Conservation (phyloP, 2,113 vertebrate genomes). For the Heterocephalus glaber region DNA sequence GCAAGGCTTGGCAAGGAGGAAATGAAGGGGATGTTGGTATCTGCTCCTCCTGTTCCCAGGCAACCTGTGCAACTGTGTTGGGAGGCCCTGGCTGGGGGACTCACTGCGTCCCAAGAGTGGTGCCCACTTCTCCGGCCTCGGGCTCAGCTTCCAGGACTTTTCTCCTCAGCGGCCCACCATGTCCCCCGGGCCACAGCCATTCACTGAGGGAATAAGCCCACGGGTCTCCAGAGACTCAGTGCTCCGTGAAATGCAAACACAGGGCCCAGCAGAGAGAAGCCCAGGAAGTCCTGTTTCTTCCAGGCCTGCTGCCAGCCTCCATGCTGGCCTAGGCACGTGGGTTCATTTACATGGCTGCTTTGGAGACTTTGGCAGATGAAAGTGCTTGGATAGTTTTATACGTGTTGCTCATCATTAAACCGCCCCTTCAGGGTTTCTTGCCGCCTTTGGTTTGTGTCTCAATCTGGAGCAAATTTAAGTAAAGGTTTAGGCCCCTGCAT, state of each 20-base stretch:
- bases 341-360: slow-evolving; percentile 55
- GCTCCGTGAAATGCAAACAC: not conserved
- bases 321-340: not conserved
- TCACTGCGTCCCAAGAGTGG: not conserved
- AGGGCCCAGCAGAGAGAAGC: not conserved
- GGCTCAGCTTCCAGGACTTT: not conserved
- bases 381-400: slow-evolving; percentile 36
- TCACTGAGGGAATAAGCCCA: no score
- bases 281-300: not conserved
- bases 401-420: slow-evolving; percentile 67
- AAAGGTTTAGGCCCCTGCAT: slow-evolving; percentile 67
- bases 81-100: not conserved
- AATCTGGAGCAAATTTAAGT: slow-evolving; percentile 81
- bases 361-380: slow-evolving; percentile 58
- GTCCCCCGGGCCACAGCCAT: not conserved
- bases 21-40: not conserved
- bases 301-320: not conserved
- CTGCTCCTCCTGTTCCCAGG: rapidly evolving
- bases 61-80: not conserved
- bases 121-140: not conserved
- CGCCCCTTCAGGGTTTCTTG: slow-evolving; percentile 72
- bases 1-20: not conserved
- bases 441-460: slow-evolving; percentile 77
- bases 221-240: not conserved
- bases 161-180: no score